Base-by-base conservation (phyloP, 2,888 invertebrate genomes). In the Machimus rusticus region DNA sequence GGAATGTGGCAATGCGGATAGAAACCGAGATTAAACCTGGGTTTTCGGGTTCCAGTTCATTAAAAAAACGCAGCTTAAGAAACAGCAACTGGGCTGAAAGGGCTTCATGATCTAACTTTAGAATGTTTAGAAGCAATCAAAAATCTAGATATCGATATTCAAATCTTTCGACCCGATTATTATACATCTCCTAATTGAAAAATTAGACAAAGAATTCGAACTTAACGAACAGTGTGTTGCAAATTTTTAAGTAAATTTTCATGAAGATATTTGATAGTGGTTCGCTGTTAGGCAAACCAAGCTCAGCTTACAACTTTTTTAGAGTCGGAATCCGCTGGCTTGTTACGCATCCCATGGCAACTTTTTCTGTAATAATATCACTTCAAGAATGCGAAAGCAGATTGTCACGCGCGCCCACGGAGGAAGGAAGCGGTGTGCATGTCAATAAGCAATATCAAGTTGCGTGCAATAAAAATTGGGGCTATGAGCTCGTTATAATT, bases 391-490 rank as follows among this genome's bases (percentile, higher is more conserved):
- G 23, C 66, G 66, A 78, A 16, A 19, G 78, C 78, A 46, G 8
- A 23, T 78, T 78, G 79, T 51, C 79, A 51, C 79, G 79, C 51
- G 28, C 43, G 31, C 16, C 12, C 55, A 12, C 31, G 28, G 2
- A 66, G 66, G 28, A 66, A 66, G 66, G 66, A 55, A 79, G 51
- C 43, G 79, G 46, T 34, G 51, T 79, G 28, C 51, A 79, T 79
- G 46, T 51, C 9, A 79, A 55, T 31, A 51, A 51, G 16, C 51
- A 23, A 51, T 79, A 79, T 79, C 79, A 79, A 46, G 46, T 79
- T 79, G 46, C 79, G 79, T 79, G 79, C 51, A 79, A 79, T 66
- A 16, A 78, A 28, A 79, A 79, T 39, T 51, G 51, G 79, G 79
- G 28, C 79, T 28, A 16, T 14, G 28, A 79, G 79, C 31, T 66